Conservation (phyloP, 1,140 invertebrate species). For the Zaprionus tsacasi region DNA sequence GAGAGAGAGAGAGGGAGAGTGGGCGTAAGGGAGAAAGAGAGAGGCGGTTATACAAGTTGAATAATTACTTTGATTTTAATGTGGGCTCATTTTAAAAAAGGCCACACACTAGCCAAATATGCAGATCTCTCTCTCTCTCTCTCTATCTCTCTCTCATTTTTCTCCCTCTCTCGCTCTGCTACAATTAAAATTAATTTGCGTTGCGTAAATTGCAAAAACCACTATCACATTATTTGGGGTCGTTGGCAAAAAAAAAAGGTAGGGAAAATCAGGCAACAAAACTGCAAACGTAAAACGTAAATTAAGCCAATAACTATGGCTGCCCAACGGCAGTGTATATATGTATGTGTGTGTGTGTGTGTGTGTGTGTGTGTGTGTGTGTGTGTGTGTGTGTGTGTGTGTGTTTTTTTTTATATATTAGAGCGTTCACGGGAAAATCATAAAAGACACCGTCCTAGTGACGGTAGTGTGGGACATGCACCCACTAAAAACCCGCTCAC, state of each 20-base stretch:
- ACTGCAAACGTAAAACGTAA: constrained; percentile 72
- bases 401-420: too few species aligned
- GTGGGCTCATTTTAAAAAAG: constrained; percentile 28
- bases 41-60: constrained; percentile 62
- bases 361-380: constrained; percentile 59
- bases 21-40: too few species aligned
- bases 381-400: constrained; percentile 62
- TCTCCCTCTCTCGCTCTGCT: constrained; percentile 7
- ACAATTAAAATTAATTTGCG: constrained; percentile 81
- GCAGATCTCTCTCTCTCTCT: background rate
- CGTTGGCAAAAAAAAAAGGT: constrained; percentile 14
- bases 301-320: constrained; percentile 73
- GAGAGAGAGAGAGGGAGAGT: background rate
- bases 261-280: constrained; percentile 59
- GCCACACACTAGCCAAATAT: constrained; percentile 16
- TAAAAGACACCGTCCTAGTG: too few species aligned
- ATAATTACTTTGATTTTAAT: constrained; percentile 82
- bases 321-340: constrained; percentile 11
- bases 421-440: too few species aligned
- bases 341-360: constrained; percentile 27
- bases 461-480: too few species aligned
- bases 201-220: constrained; percentile 79
- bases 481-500: too few species aligned
- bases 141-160: background rate
- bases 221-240: constrained; percentile 77